Evolutionary conservation across 2,888 invertebrate species (phyloP).

Genomic region (Gryllus longicercus): DNA sequence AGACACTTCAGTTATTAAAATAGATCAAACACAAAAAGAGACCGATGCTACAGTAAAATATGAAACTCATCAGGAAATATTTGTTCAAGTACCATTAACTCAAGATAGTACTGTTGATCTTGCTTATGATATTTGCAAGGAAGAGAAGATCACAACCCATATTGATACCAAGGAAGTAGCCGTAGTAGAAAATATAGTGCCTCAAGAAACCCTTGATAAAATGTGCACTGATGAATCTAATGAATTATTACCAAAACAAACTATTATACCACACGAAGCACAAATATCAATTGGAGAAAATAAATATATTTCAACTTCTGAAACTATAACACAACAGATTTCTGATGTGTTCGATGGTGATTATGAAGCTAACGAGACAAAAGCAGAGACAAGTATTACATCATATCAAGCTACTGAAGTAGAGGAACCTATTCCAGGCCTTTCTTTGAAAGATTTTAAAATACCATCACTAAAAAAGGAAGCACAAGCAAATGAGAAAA

Average conservation of each 20-base stretch:
- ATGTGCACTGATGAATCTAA: not conserved
- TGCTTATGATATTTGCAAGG: constrained; percentile 18
- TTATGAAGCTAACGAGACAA: too few species aligned
- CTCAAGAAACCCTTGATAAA: not conserved
- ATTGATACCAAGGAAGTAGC: constrained; percentile 27
- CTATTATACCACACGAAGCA: too few species aligned
- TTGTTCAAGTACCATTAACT: constrained; percentile 38
- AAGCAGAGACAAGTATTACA: too few species aligned
- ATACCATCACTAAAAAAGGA: not conserved
- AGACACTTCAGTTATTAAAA: not conserved
- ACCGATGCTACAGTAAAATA: constrained; percentile 28
- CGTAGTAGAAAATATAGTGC: constrained; percentile 12
- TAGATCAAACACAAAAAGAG: not conserved
- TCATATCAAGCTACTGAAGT: too few species aligned
- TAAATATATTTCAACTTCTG: constrained; percentile 25
- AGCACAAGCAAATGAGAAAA: not conserved
- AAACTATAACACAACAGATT: constrained; percentile 34
- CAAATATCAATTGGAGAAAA: too few species aligned
- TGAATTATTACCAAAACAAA: too few species aligned
- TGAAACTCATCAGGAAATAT: constrained; percentile 22
- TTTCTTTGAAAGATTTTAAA: not conserved
- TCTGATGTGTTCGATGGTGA: constrained; percentile 11
- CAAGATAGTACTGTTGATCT: constrained; percentile 29
- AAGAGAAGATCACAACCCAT: constrained; percentile 28
- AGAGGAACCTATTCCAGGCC: not conserved